phyloP scores from a whole-genome alignment of 2,797 vertebrate species.

The Cyclura pinguis region DNA sequence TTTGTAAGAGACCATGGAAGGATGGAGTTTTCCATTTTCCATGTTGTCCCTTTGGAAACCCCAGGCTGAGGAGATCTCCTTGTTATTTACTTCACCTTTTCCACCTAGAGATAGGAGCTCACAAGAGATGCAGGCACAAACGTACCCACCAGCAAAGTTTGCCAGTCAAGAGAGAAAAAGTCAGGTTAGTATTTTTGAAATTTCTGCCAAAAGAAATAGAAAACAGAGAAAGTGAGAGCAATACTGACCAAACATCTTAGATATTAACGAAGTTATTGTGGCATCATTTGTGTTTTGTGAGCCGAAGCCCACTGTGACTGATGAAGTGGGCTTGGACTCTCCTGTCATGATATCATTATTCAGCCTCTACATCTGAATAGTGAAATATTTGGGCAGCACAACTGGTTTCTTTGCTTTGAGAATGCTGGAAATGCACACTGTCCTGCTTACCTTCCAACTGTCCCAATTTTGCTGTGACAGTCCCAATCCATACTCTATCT shows the following conservation, averaged over 20 bases:
- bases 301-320: neutral
- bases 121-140: neutral
- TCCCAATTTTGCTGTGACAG: too few species aligned
- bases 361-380: neutral
- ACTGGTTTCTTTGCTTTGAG: neutral
- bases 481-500: too few species aligned
- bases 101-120: neutral
- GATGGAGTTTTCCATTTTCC: neutral
- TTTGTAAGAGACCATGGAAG: neutral
- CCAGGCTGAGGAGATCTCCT: neutral
- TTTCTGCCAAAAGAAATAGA: neutral
- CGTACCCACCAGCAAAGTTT: neutral
- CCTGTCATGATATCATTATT: neutral
- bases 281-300: neutral
- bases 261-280: too few species aligned
- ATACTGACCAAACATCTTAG: neutral
- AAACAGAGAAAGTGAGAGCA: neutral
- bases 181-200: neutral
- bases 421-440: neutral
- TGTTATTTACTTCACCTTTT: constrained; percentile 3
- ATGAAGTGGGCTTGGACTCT: neutral
- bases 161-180: neutral
- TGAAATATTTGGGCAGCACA: neutral
- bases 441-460: neutral
- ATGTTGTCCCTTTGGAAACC: neutral